Base-by-base conservation (phyloP, 2,797 vertebrate genomes). In the Enteromius paludinosus region DNA sequence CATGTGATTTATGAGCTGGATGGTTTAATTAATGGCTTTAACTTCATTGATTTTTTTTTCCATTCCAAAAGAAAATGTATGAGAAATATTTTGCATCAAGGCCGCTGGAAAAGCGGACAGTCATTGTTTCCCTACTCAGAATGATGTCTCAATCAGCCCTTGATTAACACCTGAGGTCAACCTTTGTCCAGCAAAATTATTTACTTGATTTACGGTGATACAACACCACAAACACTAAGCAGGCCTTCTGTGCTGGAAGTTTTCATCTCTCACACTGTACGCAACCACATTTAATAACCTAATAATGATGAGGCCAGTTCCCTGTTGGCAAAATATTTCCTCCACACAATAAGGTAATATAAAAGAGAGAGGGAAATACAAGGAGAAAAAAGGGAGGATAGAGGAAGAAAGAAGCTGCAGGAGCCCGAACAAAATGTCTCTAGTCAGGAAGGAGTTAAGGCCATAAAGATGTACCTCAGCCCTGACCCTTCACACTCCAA, bases 401-500 rank as follows among this genome's bases (percentile, higher is more conserved):
- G 33, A 12, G 33, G 15, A 5, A 45, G 11, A 65, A 73, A 49
- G 28, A 64, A 65, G 35, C 35, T 17, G 47, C 61, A 62, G 38
- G 47, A 69, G 73, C 28, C 11, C 0, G 10, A 18, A 38, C 14
- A 7, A 82, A 76, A 62, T 71, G 69, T 81, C 74, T 74, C 75
- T 20, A 61, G 82, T 71, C 73, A 84, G 66, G 82, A 92, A 89
- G 88, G 89, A 89, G 91, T 93, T 93, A 93, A 94, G 86, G 61
- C 87, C 89, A 90, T 91, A 92, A 92, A 92, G 91, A 91, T 90
- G 89, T 91, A 90, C 80, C 90, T 91, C 88, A 89, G 94, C 94
- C 93, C 94, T 96, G 95, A 95, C 93, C 93, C 86, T 85, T 86
- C 90, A 88, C 93, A 89, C 93, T 83, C 49, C 88, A 86, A 65